Evolutionary conservation across 2,113 vertebrate genomes (phyloP).

Genomic region (Elachura formosa): DNA sequence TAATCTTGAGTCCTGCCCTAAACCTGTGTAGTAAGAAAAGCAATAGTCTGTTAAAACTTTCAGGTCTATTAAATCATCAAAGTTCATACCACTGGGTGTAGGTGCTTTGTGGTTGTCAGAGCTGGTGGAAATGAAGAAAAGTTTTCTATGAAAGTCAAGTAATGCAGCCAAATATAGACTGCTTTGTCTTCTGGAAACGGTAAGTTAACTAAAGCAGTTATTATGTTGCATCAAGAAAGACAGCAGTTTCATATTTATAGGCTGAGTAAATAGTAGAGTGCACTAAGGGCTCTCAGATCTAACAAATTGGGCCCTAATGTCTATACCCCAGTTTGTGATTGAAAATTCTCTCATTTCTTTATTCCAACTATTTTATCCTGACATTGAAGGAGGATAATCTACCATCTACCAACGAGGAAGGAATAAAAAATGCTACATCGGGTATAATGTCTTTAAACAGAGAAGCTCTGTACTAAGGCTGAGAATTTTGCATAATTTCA

Average conservation of each 20-base stretch:
- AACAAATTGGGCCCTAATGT: constrained; percentile 3
- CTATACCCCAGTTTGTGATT: neutral
- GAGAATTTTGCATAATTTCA: neutral
- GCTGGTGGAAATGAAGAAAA: neutral
- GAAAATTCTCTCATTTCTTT: neutral
- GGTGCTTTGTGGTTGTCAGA: neutral
- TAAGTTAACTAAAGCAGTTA: neutral
- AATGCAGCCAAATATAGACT: neutral
- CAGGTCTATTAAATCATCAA: neutral
- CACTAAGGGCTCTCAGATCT: neutral
- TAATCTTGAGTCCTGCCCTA: neutral
- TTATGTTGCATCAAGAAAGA: neutral
- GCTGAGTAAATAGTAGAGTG: neutral
- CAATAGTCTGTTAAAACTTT: neutral
- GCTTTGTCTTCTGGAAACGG: neutral
- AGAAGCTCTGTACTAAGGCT: neutral
- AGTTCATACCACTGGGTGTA: neutral
- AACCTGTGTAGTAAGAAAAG: neutral
- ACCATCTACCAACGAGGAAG: neutral
- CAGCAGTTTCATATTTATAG: constrained; percentile 2
- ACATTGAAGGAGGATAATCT: neutral
- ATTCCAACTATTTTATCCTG: neutral
- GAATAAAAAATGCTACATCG: neutral
- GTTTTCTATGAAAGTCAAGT: neutral
- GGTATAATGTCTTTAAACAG: neutral